These are phyloP conservation scores for Lasioglossum zephyrum DNA, from an alignment of 2,888 invertebrate genomes.

Conservation along the genomic window DNA sequence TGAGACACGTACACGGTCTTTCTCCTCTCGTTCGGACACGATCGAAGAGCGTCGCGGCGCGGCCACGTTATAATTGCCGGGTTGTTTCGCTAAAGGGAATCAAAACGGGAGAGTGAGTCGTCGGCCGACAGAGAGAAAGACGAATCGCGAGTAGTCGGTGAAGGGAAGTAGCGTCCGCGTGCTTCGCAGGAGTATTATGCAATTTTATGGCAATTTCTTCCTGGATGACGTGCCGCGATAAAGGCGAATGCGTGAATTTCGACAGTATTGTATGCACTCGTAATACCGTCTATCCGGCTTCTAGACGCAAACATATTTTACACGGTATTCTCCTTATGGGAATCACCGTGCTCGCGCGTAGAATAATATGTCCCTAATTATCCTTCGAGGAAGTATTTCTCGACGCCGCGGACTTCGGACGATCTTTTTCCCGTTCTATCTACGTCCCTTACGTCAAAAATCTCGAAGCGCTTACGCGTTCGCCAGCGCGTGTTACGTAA, in stretches of 20 bases:
- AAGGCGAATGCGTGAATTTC: background rate
- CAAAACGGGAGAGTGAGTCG: slow-evolving; percentile 21
- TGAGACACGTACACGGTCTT: too few species aligned
- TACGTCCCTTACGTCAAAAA: slow-evolving; percentile 46
- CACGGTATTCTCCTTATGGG: background rate
- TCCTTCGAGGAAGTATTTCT: background rate
- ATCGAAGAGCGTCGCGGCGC: slow-evolving; percentile 23
- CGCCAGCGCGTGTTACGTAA: slow-evolving; percentile 58
- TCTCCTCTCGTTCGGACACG: background rate
- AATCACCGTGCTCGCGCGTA: background rate
- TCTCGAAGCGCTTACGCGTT: slow-evolving; percentile 36
- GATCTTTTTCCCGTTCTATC: background rate
- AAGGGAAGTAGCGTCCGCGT: slow-evolving; percentile 28
- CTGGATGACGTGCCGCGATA: slow-evolving; percentile 39
- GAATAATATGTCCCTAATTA: background rate
- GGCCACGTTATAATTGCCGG: slow-evolving; percentile 28
- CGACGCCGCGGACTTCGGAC: background rate
- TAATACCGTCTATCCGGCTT: too few species aligned
- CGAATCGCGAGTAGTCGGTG: slow-evolving; percentile 10
- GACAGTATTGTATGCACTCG: background rate
- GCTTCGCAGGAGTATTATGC: slow-evolving; percentile 34
- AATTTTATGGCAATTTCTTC: slow-evolving; percentile 52
- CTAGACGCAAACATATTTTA: background rate
- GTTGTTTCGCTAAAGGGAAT: slow-evolving; percentile 29
- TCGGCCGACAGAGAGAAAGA: background rate